Evolutionary conservation across 2,113 vertebrate species (phyloP).

Genomic region (Mobula hypostoma): DNA sequence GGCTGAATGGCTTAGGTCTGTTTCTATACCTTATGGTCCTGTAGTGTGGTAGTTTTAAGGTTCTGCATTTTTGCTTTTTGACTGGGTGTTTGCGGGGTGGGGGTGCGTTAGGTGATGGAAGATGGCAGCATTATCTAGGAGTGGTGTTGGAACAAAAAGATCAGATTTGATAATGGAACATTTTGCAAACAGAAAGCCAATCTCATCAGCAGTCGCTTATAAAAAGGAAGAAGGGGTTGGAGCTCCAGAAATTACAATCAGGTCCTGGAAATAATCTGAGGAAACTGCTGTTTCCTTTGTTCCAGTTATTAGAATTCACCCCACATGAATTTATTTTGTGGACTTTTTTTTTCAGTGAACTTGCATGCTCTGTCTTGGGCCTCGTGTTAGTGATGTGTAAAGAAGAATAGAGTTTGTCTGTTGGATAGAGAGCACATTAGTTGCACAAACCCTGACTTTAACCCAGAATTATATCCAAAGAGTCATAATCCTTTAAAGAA

Average conservation of each 20-base stretch:
- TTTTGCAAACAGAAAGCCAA: not conserved
- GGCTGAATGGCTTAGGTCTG: too few relatives aligned
- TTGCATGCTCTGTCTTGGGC: not conserved
- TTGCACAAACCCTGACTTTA: not conserved
- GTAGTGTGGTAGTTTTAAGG: not conserved
- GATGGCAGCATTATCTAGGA: not conserved
- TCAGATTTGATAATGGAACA: not conserved
- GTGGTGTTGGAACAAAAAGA: not conserved
- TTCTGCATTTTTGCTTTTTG: not conserved
- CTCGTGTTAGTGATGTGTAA: not conserved
- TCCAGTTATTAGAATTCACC: not conserved
- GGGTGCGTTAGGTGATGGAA: not conserved
- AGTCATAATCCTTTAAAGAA: not conserved
- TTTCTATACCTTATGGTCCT: too few relatives aligned
- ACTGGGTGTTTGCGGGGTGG: not conserved
- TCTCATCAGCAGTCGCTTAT: not conserved
- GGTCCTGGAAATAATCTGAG: not conserved
- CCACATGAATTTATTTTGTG: not conserved
- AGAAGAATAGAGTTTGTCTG: not conserved
- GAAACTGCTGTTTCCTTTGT: conserved; percentile 12
- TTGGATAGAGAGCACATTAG: not conserved
- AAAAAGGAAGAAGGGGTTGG: not conserved
- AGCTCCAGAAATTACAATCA: not conserved
- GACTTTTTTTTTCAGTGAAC: not conserved
- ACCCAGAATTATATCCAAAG: not conserved